phyloP scores from a whole-genome alignment of 2,113 vertebrate genomes.

The Mormyrus iriodes region DNA sequence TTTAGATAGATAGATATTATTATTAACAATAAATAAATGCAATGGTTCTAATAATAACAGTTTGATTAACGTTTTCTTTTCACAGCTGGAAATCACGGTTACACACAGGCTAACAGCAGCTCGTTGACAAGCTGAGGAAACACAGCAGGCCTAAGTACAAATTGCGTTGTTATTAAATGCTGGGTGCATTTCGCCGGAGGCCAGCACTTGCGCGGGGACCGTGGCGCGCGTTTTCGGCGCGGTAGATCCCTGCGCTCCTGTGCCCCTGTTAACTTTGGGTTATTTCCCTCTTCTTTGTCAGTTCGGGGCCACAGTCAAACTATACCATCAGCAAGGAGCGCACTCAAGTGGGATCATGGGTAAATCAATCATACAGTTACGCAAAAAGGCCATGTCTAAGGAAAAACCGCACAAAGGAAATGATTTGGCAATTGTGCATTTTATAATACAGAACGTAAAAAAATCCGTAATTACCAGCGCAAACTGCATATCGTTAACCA shows the following conservation, averaged over 20 bases:
- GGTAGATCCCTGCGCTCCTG: constrained; percentile 55
- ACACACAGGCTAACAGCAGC: not conserved
- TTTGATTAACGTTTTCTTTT: constrained; percentile 9
- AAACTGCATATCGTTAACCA: not conserved
- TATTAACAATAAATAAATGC: constrained; percentile 9
- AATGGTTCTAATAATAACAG: constrained; percentile 5
- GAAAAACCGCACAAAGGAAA: not conserved
- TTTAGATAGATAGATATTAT: not conserved
- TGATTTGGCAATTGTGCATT: not conserved
- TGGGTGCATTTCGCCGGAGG: constrained; percentile 3
- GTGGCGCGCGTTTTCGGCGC: constrained; percentile 27
- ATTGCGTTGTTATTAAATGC: not conserved
- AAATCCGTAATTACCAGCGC: not conserved
- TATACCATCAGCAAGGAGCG: constrained; percentile 69
- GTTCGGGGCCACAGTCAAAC: constrained; percentile 78
- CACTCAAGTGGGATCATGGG: constrained; percentile 33
- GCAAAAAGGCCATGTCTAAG: not conserved
- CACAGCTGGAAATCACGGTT: constrained; percentile 2
- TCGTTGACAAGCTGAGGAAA: not conserved
- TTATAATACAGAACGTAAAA: not conserved
- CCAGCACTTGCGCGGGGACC: not conserved
- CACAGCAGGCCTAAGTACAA: not conserved
- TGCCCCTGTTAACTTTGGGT: constrained; percentile 67
- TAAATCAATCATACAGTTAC: not conserved
- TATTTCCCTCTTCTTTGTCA: constrained; percentile 66